Evolutionary conservation across 2,797 vertebrate genomes (phyloP), one percentile per base, ranked within the genome.

Genomic region (Onychomys arenicola): DNA sequence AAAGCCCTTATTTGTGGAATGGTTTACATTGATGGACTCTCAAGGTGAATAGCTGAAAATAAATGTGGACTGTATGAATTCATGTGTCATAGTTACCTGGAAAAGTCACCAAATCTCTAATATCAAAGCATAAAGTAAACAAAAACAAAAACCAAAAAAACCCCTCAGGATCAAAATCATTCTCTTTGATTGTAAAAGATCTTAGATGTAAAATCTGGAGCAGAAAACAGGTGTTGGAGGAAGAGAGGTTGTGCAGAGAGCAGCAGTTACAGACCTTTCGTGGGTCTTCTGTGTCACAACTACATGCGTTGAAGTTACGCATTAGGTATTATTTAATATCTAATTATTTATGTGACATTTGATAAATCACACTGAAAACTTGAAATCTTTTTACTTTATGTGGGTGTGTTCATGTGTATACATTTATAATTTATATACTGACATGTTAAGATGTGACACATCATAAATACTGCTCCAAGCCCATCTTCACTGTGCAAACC

Each of bases 291-390:
- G 9, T 83, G 55, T 83, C 34, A 78, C 55, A 90, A 73, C 2
- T 29, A 71, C 11, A 6, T 10, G 4, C 3, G 23, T 25, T 73
- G 21, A 94, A 27, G 69, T 63, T 85, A 76, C 55, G 8, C 10
- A 61, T 77, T 91, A 93, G 65, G 55, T 85, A 95, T 93, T 89
- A 81, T 84, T 92, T 65, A 69, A 23, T 59, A 80, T n/a, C n/a
- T n/a, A n/a, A n/a, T n/a, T n/a, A n/a, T n/a, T n/a, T n/a, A n/a
- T n/a, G n/a, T n/a, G n/a, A n/a, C n/a, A n/a, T 84, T 92, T 65
- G 75, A 23, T 59, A 80, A 55, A 40, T 40, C 43, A 43, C 32
- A 67, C 34, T 27, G 32, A 81, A 37, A 8, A 91, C 49, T 84
- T 94, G 80, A 80, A 63, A 1, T 2, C 3, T 86, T 59, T 90